Evolutionary conservation across 2,888 invertebrate species (phyloP).

Genomic region (Mechanitis messenoides): DNA sequence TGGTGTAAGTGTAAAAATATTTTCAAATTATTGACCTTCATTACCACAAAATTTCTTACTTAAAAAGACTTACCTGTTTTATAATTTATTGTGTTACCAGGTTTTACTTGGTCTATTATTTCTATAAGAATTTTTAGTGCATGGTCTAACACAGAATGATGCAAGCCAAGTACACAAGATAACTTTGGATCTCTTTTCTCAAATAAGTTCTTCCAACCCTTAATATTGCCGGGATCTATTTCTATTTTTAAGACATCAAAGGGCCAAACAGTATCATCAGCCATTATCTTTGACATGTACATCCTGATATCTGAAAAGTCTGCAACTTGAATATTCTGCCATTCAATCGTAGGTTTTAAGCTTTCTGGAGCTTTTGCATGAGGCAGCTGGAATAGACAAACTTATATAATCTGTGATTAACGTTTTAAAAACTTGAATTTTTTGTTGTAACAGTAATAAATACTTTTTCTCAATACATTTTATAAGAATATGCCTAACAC

Average conservation of each 20-base stretch:
- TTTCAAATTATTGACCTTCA: too few species aligned
- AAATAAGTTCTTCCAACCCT: slow-evolving; percentile 52
- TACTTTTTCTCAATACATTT: too few species aligned
- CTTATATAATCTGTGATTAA: not conserved
- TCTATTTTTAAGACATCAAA: slow-evolving; percentile 37
- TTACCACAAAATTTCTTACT: too few species aligned
- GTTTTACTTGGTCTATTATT: slow-evolving; percentile 43
- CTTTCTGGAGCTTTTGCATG: slow-evolving; percentile 46
- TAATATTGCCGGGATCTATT: slow-evolving; percentile 35
- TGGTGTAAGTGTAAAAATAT: too few species aligned
- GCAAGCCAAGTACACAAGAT: slow-evolving; percentile 53
- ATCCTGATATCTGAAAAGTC: slow-evolving; percentile 80
- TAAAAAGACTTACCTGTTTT: slow-evolving; percentile 49
- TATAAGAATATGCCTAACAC: too few species aligned
- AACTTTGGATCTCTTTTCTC: slow-evolving; percentile 50
- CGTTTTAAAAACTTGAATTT: too few species aligned
- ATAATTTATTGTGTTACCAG: slow-evolving; percentile 53
- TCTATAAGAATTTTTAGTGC: slow-evolving; percentile 51
- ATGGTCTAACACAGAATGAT: slow-evolving; percentile 42
- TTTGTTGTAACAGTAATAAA: too few species aligned
- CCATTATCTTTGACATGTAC: slow-evolving; percentile 59
- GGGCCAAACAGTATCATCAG: slow-evolving; percentile 41
- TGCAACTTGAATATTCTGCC: slow-evolving; percentile 82
- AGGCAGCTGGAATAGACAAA: slow-evolving; percentile 39
- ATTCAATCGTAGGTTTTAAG: slow-evolving; percentile 72